Base-by-base conservation (phyloP, 2,888 invertebrate species). In the Lepidonotus clava region DNA sequence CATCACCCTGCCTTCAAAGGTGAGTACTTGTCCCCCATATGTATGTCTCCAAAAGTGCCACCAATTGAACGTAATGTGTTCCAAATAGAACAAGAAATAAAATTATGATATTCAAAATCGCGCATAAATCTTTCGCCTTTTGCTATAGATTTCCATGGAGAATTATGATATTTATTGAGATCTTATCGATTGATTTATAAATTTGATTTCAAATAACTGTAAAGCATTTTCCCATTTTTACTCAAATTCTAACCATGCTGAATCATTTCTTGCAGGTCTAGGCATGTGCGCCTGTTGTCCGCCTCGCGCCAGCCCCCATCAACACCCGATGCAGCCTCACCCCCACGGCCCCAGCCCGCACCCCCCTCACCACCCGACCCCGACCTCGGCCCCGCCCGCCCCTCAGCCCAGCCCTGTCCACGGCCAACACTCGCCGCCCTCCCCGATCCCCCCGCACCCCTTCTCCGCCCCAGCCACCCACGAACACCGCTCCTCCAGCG, bases 401-500 rank as follows among this genome's bases (percentile, higher is more conserved):
- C 76, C 46, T 28, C 56, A 67, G 83, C 85, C 11, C 76, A 32
- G 87, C 36, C 51, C 85, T 32, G 24, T 41, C 34, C 71, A 51
- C 84, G 51, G 21, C 46, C 56, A 56, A 24, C 38, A 86, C 34
- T 34, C 85, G n/a, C 40, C 87, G 24, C 67, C 76, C 41, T 41
- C 83, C n/a, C 61, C 77, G 40, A 83, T 21, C 66, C 53, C 32
- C 56, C 53, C 41, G n/a, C 46, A 11, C 56, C 53, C 80, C 0
- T 46, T 56, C 80, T 38, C 86, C 24, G n/a, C n/a, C 86, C 90
- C 28, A 66, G 90, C 80, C 85, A 90, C 61, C 86, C 91, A 77
- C 66, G 84, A 84, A 93, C 97, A 97, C 53, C 95, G 97, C 56
- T 96, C 97, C 5, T 96, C 97, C 91, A 98, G 98, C 94, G 97